phyloP scores from a whole-genome alignment of 1,140 invertebrate genomes.

The Meloidogyne exigua region DNA sequence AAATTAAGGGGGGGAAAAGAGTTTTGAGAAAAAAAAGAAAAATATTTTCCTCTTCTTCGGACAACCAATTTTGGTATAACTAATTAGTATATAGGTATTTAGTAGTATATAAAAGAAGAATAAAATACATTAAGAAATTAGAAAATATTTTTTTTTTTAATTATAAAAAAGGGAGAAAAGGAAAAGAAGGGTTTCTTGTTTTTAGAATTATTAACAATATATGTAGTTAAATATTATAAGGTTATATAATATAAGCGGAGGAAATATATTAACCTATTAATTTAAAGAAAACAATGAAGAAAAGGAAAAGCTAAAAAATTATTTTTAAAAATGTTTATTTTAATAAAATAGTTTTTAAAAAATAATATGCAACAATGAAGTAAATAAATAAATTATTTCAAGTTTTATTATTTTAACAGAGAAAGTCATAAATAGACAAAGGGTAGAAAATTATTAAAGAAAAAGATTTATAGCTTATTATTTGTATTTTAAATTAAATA shows the following conservation, averaged over 20 bases:
- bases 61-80: not conserved
- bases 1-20: not conserved
- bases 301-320: not conserved
- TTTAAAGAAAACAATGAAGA: constrained; percentile 1
- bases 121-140: too few relatives aligned
- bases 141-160: too few relatives aligned
- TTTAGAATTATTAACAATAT: too few relatives aligned
- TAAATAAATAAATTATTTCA: not conserved
- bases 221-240: too few relatives aligned
- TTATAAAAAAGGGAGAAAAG: too few relatives aligned
- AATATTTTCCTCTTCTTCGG: not conserved
- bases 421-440: too few relatives aligned
- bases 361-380: not conserved
- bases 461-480: too few relatives aligned
- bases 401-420: too few relatives aligned
- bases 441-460: too few relatives aligned
- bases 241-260: not conserved
- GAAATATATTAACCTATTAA: not conserved
- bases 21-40: not conserved
- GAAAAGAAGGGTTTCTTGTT: too few relatives aligned
- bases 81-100: not conserved
- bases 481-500: too few relatives aligned
- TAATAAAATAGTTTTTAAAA: constrained; percentile 3
- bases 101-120: too few relatives aligned
- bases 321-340: not conserved